A percentile compares a stretch with the other conserved stretches of the same genome.
phyloP scores from a whole-genome alignment of 1,140 invertebrate species.

The Oscheius sp. region DNA sequence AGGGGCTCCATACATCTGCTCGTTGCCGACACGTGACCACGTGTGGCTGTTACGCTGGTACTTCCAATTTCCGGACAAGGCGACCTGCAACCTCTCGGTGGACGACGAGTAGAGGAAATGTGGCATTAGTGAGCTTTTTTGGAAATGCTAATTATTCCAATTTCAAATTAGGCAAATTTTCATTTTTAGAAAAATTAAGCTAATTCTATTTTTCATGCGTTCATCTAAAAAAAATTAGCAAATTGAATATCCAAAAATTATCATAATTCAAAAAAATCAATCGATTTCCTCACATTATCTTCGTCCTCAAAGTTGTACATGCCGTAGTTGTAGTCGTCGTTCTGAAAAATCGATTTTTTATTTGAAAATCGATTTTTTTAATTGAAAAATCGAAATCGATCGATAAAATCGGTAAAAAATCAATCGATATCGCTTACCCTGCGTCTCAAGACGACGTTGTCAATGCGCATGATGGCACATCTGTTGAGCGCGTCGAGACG shows the following conservation, averaged over 20 bases:
- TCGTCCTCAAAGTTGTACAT: not conserved
- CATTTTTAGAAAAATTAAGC: too few relatives aligned
- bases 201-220: too few relatives aligned
- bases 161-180: too few relatives aligned
- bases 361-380: not conserved
- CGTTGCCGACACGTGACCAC: slow-evolving; percentile 13
- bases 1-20: slow-evolving; percentile 9
- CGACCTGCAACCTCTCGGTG: too few relatives aligned
- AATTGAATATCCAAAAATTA: too few relatives aligned
- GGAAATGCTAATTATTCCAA: too few relatives aligned
- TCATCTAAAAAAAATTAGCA: too few relatives aligned
- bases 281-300: not conserved
- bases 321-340: slow-evolving; percentile 11
- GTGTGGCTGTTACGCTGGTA: slow-evolving; percentile 22
- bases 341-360: not conserved
- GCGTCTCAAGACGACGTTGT: slow-evolving; percentile 26
- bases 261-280: not conserved
- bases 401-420: not conserved
- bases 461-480: slow-evolving; percentile 36
- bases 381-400: not conserved
- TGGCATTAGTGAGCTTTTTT: too few relatives aligned
- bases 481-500: slow-evolving; percentile 30
- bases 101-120: too few relatives aligned
- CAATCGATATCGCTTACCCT: slow-evolving; percentile 15
- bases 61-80: slow-evolving; percentile 19